These are phyloP conservation scores for Ispidina picta DNA, from an alignment of 2,797 vertebrate genomes.

Conservation along the genomic window DNA sequence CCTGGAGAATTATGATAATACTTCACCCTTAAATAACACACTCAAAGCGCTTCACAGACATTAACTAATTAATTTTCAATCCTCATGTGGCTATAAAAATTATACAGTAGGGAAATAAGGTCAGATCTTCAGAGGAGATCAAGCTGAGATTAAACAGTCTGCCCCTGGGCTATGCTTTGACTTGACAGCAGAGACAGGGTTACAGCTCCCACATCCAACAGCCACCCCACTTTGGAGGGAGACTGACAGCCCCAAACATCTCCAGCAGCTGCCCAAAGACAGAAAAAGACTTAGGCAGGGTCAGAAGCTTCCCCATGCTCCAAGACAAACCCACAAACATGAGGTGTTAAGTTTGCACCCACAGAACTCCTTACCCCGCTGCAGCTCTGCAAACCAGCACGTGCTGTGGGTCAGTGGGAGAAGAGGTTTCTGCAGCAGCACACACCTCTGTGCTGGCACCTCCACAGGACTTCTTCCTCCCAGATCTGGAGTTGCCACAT, in stretches of 20 bases:
- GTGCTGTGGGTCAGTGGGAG: background rate
- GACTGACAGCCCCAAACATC: background rate
- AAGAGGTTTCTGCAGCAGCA: background rate
- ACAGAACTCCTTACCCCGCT: fast-evolving
- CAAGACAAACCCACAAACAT: background rate
- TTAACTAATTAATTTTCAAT: slow-evolving; percentile 65
- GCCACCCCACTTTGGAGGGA: background rate
- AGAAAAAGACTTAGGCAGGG: background rate
- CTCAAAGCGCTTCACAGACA: slow-evolving; percentile 40
- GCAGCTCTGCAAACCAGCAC: background rate
- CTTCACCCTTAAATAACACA: slow-evolving; percentile 52
- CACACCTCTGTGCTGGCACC: background rate
- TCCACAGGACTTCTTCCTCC: background rate
- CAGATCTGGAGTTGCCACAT: background rate
- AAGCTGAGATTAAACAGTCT: slow-evolving; percentile 7
- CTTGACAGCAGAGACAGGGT: background rate
- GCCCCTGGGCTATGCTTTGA: background rate
- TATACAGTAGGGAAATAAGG: slow-evolving; percentile 56
- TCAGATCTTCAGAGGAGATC: slow-evolving; percentile 31
- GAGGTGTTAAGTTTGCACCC: background rate
- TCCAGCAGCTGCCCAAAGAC: background rate
- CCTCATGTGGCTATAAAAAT: slow-evolving; percentile 44
- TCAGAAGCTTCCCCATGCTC: fast-evolving
- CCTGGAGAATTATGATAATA: background rate
- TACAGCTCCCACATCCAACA: background rate